Base-by-base conservation (phyloP, 2,797 vertebrate genomes). In the Silurus lanzhouensis region DNA sequence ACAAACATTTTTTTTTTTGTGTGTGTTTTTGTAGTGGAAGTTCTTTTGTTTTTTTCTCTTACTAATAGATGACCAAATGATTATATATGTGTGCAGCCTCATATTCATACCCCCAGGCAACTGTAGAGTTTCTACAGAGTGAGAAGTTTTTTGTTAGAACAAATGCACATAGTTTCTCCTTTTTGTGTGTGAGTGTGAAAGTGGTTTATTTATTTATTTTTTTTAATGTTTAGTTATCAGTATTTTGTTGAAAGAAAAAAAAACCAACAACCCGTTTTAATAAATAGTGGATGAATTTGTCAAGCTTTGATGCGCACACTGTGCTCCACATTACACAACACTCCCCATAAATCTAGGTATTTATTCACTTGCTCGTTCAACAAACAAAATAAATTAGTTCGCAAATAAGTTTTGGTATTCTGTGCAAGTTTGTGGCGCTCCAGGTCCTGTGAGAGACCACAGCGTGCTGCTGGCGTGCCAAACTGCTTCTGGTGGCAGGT, bases 401-500 rank as follows among this genome's bases (percentile, higher is more conserved):
- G 17, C 55, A 22, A 5, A 22, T 63, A 13, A n/a, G 12, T 46
- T 63, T 64, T 9, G 7, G 3, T 1, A 1, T 25, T 48, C 6
- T 19, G n/a, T 25, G 63, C 9, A 31, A 3, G 12, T 71, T 52
- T 83, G 57, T 27, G 0, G 10, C 19, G 1, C 6, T 13, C 12
- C 12, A 17, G 38, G 77, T 80, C 17, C 22, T 9, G 76, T 7
- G 31, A 38, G 76, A 14, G 76, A 14, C 6, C 5, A 15, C 38
- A 0, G 1, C 68, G 22, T 25, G 55, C 25, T 57, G 67, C 12
- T 67, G 17, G 55, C 17, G 5, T 83, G 27, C 31, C 7, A 48
- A n/a, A 70, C 31, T 71, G 77, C 74, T 85, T 79, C 58, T 63
- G 76, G 55, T 58, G 79, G 52, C 74, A 91, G 44, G 61, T 38